These are phyloP conservation scores for Podarcis cretensis DNA, from an alignment of 2,113 vertebrate genomes.

Conservation along the genomic window DNA sequence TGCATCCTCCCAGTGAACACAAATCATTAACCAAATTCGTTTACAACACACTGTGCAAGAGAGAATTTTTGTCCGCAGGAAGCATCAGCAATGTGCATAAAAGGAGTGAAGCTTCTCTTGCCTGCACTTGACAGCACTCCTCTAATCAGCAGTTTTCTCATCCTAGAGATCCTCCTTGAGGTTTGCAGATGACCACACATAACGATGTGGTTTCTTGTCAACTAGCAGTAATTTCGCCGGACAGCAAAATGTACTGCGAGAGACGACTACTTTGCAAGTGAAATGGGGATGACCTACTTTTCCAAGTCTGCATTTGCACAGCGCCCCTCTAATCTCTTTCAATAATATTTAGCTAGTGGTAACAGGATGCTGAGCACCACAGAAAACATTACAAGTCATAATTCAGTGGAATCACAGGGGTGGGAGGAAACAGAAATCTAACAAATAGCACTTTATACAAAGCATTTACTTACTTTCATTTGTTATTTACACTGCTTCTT, in stretches of 20 bases:
- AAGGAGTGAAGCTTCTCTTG: conserved; percentile 21
- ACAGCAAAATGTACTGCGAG: conserved; percentile 34
- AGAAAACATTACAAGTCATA: background rate
- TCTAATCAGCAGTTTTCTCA: conserved; percentile 35
- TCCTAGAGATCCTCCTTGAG: conserved; percentile 46
- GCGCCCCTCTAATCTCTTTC: background rate
- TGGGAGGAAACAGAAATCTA: background rate
- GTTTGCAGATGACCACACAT: conserved; percentile 55
- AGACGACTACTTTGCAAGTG: conserved; percentile 19
- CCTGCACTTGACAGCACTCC: conserved; percentile 5
- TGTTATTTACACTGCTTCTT: background rate
- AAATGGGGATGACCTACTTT: conserved; percentile 32
- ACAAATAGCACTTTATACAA: background rate
- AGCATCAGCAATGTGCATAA: background rate
- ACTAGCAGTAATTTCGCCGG: conserved; percentile 34
- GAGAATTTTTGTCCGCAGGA: background rate
- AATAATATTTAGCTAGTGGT: background rate
- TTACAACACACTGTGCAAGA: conserved; percentile 6
- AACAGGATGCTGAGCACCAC: background rate
- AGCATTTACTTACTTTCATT: background rate
- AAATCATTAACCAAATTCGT: conserved; percentile 33
- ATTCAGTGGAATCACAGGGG: background rate
- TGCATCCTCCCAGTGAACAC: conserved; percentile 3
- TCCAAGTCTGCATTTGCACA: conserved; percentile 26
- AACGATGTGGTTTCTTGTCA: conserved; percentile 62